Evolutionary conservation across 2,888 invertebrate genomes (phyloP), one percentile per base, ranked within the genome.

Genomic region (Melanostoma mellinum): DNA sequence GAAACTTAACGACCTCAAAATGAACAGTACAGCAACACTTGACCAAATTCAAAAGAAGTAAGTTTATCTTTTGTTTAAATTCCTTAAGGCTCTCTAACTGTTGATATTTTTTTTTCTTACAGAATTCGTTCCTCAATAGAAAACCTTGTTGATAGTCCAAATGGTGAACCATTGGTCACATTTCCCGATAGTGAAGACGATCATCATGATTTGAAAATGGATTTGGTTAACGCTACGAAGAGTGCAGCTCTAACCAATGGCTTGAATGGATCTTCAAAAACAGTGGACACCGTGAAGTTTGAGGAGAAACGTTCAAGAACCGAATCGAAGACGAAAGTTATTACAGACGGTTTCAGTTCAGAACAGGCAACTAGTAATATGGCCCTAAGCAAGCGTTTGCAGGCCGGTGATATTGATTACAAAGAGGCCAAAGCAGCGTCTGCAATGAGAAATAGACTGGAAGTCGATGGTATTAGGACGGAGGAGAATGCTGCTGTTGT

Each of bases 221-320:
- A 89, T 90, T 89, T 93, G 87, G 85, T 90, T 86, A 88, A 93
- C 87, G 88, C 88, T 42, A 86, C 90, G 5, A 89, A 93, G 85
- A 91, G 90, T 89, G 88, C 92, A 79, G 88, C 91, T 88, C 77
- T 89, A 89, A 86, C 91, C 87, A 90, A 88, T 75, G 90, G 88
- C 4, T 63, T 90, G 46, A 89, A 86, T 73, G 89, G 89, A 38
- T 89, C 91, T 20, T 87, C 92, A 85, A 90, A 90, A 72, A 89
- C 89, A 10, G 88, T 90, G 40, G 94, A 96, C 88, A 95, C 95
- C 73, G 92, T 96, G 86, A 96, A 96, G 90, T 96, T 95, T 89
- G 96, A 97, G 90, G 95, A 97, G 90, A 96, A 96, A 89, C 94
- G 95, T 87, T 94, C 95, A 90, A 95, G 95, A 85, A 96, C 96